phyloP scores from a whole-genome alignment of 2,888 invertebrate genomes.

The Agrochola circellaris region DNA sequence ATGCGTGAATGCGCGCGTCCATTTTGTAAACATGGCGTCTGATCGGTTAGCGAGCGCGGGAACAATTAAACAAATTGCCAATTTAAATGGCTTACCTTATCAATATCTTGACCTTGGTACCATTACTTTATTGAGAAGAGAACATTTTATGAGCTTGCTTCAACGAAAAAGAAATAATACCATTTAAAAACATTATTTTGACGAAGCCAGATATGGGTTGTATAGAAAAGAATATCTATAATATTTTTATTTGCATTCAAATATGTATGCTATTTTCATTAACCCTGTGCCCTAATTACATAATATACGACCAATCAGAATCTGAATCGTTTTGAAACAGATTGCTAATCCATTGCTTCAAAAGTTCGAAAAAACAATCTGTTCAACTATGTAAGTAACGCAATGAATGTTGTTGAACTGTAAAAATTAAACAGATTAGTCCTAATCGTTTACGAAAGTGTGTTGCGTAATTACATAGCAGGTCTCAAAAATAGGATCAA shows the following conservation, averaged over 20 bases:
- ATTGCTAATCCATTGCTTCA: no score
- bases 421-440: no score
- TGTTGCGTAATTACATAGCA: no score
- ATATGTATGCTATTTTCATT: no score
- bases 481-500: no score
- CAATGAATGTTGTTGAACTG: no score
- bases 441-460: no score
- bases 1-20: slow-evolving; percentile 82
- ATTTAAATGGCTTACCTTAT: slow-evolving; percentile 66
- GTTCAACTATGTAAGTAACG: no score
- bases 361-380: no score
- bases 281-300: no score
- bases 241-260: not conserved
- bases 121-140: slow-evolving; percentile 20
- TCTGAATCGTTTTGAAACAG: no score
- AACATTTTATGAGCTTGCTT: slow-evolving; percentile 11
- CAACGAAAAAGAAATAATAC: not conserved
- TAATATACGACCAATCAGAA: no score
- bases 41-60: slow-evolving; percentile 59
- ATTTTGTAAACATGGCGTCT: slow-evolving; percentile 85
- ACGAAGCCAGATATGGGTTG: not conserved
- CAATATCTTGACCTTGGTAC: slow-evolving; percentile 49
- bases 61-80: slow-evolving; percentile 76
- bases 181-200: not conserved
- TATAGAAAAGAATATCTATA: not conserved